phyloP scores from a whole-genome alignment of 2,113 vertebrate species.

The Nannobrachium achirus region DNA sequence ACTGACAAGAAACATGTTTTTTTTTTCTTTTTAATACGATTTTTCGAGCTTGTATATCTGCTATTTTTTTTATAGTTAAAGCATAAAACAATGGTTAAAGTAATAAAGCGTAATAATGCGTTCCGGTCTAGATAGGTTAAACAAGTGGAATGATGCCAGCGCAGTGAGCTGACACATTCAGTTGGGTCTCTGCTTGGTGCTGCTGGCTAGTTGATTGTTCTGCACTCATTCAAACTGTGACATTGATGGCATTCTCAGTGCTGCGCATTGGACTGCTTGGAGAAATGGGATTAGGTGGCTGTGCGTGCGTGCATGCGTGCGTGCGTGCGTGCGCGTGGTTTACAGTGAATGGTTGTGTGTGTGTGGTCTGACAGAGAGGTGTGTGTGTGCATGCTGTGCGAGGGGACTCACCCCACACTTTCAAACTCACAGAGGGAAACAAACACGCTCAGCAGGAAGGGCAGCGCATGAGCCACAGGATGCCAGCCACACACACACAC shows the following conservation, averaged over 20 bases:
- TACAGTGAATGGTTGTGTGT: conserved; percentile 28
- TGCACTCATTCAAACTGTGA: conserved; percentile 68
- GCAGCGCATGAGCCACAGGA: conserved; percentile 6
- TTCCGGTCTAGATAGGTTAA: too few relatives aligned
- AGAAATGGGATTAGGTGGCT: conserved; percentile 68
- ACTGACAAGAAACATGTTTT: too few relatives aligned
- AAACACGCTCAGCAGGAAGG: conserved; percentile 36
- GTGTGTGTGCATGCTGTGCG: conserved; percentile 27
- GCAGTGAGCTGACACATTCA: conserved; percentile 59
- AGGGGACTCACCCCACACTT: conserved; percentile 36
- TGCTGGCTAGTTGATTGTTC: conserved; percentile 70
- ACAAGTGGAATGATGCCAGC: conserved; percentile 2
- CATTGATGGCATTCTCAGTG: conserved; percentile 69
- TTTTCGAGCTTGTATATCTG: too few relatives aligned
- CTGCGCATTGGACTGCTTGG: conserved; percentile 58
- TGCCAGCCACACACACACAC: background rate
- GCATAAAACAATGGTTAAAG: too few relatives aligned
- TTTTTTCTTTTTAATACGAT: conserved; percentile 25
- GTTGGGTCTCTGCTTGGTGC: conserved; percentile 60
- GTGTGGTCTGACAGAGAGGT: conserved; percentile 37
- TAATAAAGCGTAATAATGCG: too few relatives aligned
- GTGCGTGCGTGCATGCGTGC: conserved; percentile 29
- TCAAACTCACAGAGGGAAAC: conserved; percentile 30
- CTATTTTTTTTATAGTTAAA: too few relatives aligned
- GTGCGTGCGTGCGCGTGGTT: background rate